Percentiles rank a stretch among this genome's conserved stretches.
These are phyloP conservation scores for Neodiprion virginianus DNA, from an alignment of 1,140 invertebrate species.

Conservation along the genomic window DNA sequence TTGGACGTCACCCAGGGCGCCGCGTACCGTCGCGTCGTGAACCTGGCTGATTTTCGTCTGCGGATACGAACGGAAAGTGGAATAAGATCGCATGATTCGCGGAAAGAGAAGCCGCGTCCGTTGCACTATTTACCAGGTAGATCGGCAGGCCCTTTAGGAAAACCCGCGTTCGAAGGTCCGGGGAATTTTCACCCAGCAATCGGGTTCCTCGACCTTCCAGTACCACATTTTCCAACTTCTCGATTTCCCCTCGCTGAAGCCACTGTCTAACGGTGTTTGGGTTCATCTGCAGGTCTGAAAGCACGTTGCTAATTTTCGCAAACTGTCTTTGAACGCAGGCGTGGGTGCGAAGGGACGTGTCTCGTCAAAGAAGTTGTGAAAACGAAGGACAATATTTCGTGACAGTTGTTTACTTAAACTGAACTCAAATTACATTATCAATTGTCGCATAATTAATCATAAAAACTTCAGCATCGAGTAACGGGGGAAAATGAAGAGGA, in stretches of 20 bases:
- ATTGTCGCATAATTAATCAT: no score
- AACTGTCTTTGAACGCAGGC: no score
- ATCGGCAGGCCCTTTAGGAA: conserved; percentile 73
- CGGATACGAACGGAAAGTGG: conserved; percentile 29
- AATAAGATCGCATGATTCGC: background rate
- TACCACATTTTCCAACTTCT: conserved; percentile 79
- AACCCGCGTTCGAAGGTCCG: conserved; percentile 69
- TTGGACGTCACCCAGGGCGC: conserved; percentile 70
- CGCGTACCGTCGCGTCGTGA: conserved; percentile 75
- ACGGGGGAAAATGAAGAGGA: no score
- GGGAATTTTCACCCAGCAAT: conserved; percentile 71
- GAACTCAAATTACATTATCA: no score
- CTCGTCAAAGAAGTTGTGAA: no score
- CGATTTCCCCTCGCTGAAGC: conserved; percentile 74
- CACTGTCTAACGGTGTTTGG: conserved; percentile 70
- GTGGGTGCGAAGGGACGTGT: no score
- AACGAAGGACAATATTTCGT: no score
- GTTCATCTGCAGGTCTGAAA: conserved; percentile 60
- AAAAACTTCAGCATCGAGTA: no score
- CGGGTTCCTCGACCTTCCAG: conserved; percentile 79
- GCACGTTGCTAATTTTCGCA: background rate
- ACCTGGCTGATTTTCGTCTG: conserved; percentile 71
- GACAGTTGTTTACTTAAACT: no score
- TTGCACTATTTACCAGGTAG: conserved; percentile 67
- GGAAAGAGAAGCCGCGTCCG: background rate